Evolutionary conservation across 2,797 vertebrate species (phyloP), one percentile per base, ranked within the genome.

Genomic region (Erpetoichthys calabaricus): DNA sequence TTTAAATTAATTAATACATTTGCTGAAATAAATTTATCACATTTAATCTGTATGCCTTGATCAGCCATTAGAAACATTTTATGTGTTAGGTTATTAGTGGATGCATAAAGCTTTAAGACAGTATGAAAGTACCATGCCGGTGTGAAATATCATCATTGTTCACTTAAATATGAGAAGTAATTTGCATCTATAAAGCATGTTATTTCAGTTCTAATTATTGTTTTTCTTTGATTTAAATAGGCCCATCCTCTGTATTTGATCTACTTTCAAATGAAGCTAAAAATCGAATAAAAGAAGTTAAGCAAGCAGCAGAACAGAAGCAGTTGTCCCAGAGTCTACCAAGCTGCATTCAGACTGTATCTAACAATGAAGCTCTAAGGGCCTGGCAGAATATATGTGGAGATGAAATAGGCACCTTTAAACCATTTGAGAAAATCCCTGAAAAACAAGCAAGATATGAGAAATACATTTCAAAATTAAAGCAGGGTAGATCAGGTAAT

Each of bases 391-490:
- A 52, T 45, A 57, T 75, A 0, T 47, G 70, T 8, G 72, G 71
- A 2, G 62, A 69, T 45, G 47, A 44, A 0, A 65, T 82, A 0
- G 85, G 83, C 69, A 75, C 80, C 56, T 98, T 97, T 77, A 90
- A 68, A 59, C 95, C 95, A 0, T 98, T 98, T 46, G 80, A 87
- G 58, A 86, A 77, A 61, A 82, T 88, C 65, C 79, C 91, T 3
- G 82, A 84, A 67, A 98, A 98, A 66, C 95, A 98, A 75, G 86
- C 77, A 2, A 84, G 95, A 66, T 98, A 98, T 0, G 93, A 97
- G 59, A 73, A 70, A 25, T 98, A 90, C 73, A 73, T 94, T 71
- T 72, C 46, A 64, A 72, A 62, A 8, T 79, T 96, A 55, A 84
- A 73, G 8, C 70, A 75, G 64, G 94, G 91, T 9, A 71, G 87